Conservation (phyloP, 2,113 vertebrate genomes). For the Megaceryle maxima region DNA sequence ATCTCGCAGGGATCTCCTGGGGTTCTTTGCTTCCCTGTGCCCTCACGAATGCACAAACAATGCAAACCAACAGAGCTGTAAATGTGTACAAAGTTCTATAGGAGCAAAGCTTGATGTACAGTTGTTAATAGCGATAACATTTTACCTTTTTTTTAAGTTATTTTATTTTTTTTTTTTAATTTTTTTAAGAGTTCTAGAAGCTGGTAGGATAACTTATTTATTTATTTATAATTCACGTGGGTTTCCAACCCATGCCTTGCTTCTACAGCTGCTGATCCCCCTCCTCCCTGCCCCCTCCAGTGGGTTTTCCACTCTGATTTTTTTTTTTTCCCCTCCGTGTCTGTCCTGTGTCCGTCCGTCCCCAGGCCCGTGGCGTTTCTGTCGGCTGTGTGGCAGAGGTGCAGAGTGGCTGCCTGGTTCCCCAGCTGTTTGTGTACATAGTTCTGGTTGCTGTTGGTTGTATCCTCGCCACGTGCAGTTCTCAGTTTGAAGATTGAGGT, state of each 20-base stretch:
- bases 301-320: neutral
- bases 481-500: conserved; percentile 7
- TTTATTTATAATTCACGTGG: conserved; percentile 92
- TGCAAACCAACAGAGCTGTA: conserved; percentile 81
- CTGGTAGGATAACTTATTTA: conserved; percentile 82
- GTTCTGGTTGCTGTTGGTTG: conserved; percentile 1
- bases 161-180: conserved; percentile 48
- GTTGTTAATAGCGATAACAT: conserved; percentile 66
- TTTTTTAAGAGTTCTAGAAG: conserved; percentile 56
- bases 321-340: neutral
- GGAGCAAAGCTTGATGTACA: conserved; percentile 71
- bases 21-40: conserved; percentile 71
- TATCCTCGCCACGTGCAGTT: neutral
- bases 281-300: neutral
- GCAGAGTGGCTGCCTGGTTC: conserved; percentile 26
- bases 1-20: conserved; percentile 57
- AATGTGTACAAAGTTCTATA: conserved; percentile 73
- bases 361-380: neutral
- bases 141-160: conserved; percentile 75
- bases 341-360: conserved; percentile 24
- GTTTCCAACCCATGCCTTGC: conserved; percentile 76
- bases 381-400: neutral
- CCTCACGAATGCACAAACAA: conserved; percentile 79
- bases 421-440: conserved; percentile 15
- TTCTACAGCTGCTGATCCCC: conserved; percentile 76